These are phyloP conservation scores for Alethe castanea DNA, from an alignment of 2,113 vertebrate species.

Conservation along the genomic window DNA sequence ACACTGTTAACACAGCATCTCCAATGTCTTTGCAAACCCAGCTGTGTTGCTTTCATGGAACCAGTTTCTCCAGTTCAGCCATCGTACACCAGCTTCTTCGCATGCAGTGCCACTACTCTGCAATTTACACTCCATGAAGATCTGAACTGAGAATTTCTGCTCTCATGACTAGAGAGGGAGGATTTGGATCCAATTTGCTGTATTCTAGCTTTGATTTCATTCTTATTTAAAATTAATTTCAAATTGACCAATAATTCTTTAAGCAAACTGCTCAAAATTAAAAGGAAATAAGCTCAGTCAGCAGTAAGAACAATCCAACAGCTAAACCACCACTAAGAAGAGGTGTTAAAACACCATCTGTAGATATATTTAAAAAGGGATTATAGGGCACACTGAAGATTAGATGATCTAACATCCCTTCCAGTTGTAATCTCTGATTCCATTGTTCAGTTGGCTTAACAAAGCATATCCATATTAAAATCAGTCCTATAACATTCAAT, in stretches of 20 bases:
- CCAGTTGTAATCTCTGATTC: conserved; percentile 37
- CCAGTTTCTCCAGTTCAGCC: background rate
- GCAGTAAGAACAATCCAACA: conserved; percentile 29
- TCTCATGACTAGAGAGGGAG: background rate
- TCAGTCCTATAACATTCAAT: background rate
- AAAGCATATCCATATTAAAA: background rate
- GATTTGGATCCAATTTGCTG: conserved; percentile 20
- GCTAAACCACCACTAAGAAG: conserved; percentile 43
- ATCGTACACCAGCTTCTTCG: background rate
- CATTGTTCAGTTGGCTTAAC: background rate
- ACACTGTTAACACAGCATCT: background rate
- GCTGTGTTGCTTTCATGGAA: background rate
- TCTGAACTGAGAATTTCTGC: background rate
- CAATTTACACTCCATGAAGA: background rate
- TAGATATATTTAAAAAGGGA: conserved; percentile 52
- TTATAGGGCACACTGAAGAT: conserved; percentile 48
- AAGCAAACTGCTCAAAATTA: conserved; percentile 57
- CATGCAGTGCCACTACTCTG: background rate
- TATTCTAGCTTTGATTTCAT: conserved; percentile 31
- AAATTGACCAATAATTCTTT: conserved; percentile 59
- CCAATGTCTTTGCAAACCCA: background rate
- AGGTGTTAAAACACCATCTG: conserved; percentile 60
- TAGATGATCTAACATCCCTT: conserved; percentile 43
- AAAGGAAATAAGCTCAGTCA: conserved; percentile 52
- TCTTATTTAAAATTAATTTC: conserved; percentile 57